A percentile compares a stretch with the other conserved stretches of the same genome.
phyloP scores from a whole-genome alignment of 2,113 vertebrate species.

The Anarrhichthys ocellatus region DNA sequence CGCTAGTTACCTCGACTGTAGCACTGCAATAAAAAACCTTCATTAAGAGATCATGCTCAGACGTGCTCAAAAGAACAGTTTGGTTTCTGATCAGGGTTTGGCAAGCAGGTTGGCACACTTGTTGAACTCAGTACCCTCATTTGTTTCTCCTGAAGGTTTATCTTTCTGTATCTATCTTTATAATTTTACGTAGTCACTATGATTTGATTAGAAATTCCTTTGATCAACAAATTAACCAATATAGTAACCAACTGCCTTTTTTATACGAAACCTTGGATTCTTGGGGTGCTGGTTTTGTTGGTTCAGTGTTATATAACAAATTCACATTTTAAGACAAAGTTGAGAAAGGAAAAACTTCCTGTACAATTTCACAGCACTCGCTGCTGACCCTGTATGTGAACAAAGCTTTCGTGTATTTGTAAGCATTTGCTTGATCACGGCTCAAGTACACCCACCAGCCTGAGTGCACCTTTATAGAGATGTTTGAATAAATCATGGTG shows the following conservation, averaged over 20 bases:
- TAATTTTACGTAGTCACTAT: not conserved
- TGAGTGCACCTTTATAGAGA: constrained; percentile 7
- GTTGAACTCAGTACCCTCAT: not conserved
- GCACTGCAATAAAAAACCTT: not conserved
- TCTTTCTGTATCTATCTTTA: not conserved
- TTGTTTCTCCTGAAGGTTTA: not conserved
- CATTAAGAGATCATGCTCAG: not conserved
- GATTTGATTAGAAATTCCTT: not conserved
- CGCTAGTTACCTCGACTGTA: no score
- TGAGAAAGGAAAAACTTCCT: not conserved
- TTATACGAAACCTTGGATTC: constrained; percentile 7
- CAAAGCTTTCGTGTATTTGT: constrained; percentile 20
- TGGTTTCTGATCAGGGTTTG: not conserved
- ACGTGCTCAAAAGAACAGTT: not conserved
- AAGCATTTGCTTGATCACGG: constrained; percentile 9
- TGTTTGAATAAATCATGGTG: constrained; percentile 34
- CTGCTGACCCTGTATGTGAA: not conserved
- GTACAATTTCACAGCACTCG: not conserved
- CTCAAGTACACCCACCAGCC: constrained; percentile 40
- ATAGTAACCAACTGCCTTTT: not conserved
- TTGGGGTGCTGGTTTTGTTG: not conserved
- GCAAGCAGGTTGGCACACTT: not conserved
- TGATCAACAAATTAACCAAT: not conserved
- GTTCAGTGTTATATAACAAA: not conserved
- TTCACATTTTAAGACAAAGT: not conserved